Evolutionary conservation across 2,797 vertebrate species (phyloP).

Genomic region (Meriones psammophilus): DNA sequence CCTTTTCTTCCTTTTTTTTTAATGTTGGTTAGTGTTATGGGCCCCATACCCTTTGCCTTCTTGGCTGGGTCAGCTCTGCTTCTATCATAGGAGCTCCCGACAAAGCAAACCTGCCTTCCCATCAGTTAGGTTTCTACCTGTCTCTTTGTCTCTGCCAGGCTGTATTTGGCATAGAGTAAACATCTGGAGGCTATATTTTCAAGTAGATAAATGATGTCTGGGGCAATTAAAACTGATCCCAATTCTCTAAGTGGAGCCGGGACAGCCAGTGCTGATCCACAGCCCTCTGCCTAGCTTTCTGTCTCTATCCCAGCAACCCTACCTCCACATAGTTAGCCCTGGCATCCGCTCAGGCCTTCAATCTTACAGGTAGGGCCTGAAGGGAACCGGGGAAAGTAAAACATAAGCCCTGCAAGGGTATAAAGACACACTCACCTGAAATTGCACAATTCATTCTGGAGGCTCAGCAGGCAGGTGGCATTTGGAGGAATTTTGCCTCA

Average conservation of each 20-base stretch:
- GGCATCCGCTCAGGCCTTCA: neutral
- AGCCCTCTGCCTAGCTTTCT: accelerated
- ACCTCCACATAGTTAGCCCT: neutral
- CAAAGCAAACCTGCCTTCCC: neutral
- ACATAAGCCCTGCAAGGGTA: neutral
- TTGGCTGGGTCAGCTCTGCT: neutral
- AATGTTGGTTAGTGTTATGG: neutral
- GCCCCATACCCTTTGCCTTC: neutral
- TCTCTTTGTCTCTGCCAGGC: neutral
- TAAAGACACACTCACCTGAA: constrained; percentile 44
- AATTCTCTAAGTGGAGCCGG: neutral
- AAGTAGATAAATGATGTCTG: neutral
- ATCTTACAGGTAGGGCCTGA: neutral
- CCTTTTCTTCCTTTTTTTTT: neutral
- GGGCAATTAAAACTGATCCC: neutral
- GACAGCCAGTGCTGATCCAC: accelerated
- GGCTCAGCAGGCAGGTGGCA: constrained; percentile 56
- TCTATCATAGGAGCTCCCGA: too few species aligned
- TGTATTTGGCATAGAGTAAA: neutral
- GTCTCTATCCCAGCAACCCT: too few species aligned
- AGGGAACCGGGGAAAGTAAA: neutral
- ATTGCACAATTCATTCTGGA: constrained; percentile 5
- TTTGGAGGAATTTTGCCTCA: constrained; percentile 75
- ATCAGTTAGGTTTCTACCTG: neutral
- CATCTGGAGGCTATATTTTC: neutral